Evolutionary conservation across 2,113 vertebrate genomes (phyloP).

Genomic region (Phalacrocorax brasilianus): DNA sequence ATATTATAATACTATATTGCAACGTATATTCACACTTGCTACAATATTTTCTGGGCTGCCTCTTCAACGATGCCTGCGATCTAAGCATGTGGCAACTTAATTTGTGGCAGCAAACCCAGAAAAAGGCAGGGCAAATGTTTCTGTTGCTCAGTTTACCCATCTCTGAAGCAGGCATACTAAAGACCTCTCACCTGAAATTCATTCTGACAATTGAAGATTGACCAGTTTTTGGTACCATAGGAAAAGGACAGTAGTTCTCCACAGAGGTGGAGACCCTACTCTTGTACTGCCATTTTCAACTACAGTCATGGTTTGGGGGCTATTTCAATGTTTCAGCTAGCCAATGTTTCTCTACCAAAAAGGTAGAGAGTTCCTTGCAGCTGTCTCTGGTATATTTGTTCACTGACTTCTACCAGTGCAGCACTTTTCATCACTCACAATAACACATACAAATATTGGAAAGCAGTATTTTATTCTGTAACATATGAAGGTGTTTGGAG

Average conservation of each 20-base stretch:
- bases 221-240: neutral
- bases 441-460: neutral
- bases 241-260: neutral
- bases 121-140: neutral
- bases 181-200: neutral
- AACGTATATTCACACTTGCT: neutral
- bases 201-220: neutral
- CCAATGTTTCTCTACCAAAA: too few relatives aligned
- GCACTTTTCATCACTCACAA: neutral
- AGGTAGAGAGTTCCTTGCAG: neutral
- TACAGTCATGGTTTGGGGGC: neutral
- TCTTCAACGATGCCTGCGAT: neutral
- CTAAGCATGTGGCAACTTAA: neutral
- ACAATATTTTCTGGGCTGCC: neutral
- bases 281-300: neutral
- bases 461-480: neutral
- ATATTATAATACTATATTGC: neutral
- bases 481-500: neutral
- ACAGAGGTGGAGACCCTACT: neutral
- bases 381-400: neutral
- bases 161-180: neutral
- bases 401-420: neutral
- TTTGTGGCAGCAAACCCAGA: neutral
- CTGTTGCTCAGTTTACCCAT: neutral
- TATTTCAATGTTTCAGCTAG: neutral